Percentiles rank a stretch among this genome's conserved stretches.
Evolutionary conservation across 2,113 vertebrate genomes (phyloP).

Genomic region (Pluvialis apricaria): DNA sequence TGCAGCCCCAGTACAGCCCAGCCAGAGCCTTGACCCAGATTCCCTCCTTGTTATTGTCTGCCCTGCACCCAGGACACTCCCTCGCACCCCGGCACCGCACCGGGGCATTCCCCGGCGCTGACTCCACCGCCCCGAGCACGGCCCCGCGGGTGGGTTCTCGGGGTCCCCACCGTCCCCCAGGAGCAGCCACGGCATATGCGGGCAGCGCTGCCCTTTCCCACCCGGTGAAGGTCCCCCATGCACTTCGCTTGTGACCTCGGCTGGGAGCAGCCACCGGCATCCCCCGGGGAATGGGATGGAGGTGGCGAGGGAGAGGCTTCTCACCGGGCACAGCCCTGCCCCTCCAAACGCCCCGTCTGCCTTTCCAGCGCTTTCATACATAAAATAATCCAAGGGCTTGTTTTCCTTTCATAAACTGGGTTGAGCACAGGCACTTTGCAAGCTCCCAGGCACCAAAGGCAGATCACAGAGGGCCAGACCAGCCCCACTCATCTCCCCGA

Average conservation of each 20-base stretch:
- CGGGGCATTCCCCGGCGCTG: neutral
- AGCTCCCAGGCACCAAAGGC: neutral
- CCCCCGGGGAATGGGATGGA: accelerated
- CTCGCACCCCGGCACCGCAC: neutral
- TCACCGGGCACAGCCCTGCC: accelerated
- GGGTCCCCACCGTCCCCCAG: neutral
- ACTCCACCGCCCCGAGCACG: neutral
- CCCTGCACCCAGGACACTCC: neutral
- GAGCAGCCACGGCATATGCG: neutral
- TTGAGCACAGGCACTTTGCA: neutral
- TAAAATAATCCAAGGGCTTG: neutral
- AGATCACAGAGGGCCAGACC: neutral
- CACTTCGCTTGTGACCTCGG: accelerated
- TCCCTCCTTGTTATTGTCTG: neutral
- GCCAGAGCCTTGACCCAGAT: constrained; percentile 30
- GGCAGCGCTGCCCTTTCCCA: neutral
- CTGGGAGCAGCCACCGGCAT: neutral
- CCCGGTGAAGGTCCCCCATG: accelerated
- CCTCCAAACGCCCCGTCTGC: neutral
- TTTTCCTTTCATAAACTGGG: neutral
- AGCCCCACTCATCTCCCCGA: neutral
- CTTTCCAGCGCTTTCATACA: neutral
- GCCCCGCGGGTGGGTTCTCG: neutral
- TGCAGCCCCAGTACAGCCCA: neutral
- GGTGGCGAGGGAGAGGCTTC: neutral